Evolutionary conservation across 1,140 invertebrate genomes (phyloP), one percentile per base, ranked within the genome.

Genomic region (Drosophila setifemur): DNA sequence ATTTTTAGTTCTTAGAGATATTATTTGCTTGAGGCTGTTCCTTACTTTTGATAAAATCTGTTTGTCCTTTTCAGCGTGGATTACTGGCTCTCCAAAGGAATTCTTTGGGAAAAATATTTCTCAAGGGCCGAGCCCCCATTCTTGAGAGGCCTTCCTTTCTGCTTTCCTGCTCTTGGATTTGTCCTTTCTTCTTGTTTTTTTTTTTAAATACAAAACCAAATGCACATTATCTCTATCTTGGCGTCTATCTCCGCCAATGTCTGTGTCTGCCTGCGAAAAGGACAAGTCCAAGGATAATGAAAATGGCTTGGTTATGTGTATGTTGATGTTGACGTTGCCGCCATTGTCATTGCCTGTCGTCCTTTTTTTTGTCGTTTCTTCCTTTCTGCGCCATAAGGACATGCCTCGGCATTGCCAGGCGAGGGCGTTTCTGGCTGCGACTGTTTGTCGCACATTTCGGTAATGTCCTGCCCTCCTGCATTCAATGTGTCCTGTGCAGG

Each of bases 241-340:
- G 37, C 48, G 21, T 58, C 66, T 49, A 50, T 50, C 52, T 70
- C 19, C 54, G 53, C 39, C 66, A 26, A 49, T 43, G 63, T 67
- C 61, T 54, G 42, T 69, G 26, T 69, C 40, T 49, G 68, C 33
- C 68, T 69, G 64, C 44, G 19, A 72, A 71, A 72, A 67, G 57
- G 48, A 63, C 66, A 78, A 73, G 69, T 67, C 74, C 81, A 79
- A 85, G 79, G 70, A 83, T 85, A 83, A 79, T 85, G 74, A 83
- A 74, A 83, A 86, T 79, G 70, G 55, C 50, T 26, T 25, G 43
- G 43, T 67, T 63, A 44, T 72, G 16, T 69, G 44, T 55, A 29
- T 47, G 60, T 67, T 48, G 50, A 42, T 66, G 61, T 58, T 70
- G 64, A 12, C 45, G 44, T 35, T 71, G 68, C 57, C 70, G 47